These are phyloP conservation scores for Hemiprocne comata DNA, from an alignment of 2,113 vertebrate species.

Conservation along the genomic window DNA sequence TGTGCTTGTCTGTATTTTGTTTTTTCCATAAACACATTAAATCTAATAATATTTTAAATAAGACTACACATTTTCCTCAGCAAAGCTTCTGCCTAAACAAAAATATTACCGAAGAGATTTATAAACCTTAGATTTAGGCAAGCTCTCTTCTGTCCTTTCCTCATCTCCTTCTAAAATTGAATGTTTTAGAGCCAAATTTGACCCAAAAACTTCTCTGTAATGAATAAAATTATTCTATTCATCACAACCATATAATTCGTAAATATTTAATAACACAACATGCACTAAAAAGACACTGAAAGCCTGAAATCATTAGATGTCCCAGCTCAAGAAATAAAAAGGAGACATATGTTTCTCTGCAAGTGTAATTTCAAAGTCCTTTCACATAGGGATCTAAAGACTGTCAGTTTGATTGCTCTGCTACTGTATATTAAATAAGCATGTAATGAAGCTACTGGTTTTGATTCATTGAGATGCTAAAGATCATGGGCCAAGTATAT, in stretches of 20 bases:
- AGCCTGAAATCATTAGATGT: slow-evolving; percentile 30
- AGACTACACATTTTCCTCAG: not conserved
- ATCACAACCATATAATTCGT: not conserved
- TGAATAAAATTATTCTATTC: not conserved
- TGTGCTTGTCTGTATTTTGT: not conserved
- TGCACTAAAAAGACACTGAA: not conserved
- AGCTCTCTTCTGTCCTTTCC: not conserved
- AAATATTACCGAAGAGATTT: not conserved
- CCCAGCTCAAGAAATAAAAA: slow-evolving; percentile 6
- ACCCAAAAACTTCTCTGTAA: not conserved
- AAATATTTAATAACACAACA: slow-evolving; percentile 60
- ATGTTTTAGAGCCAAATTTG: not conserved
- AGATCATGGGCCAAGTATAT: not conserved
- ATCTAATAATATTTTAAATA: not conserved
- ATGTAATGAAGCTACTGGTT: not conserved
- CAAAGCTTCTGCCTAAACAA: not conserved
- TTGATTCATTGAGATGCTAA: not conserved
- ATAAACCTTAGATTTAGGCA: not conserved
- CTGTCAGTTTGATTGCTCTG: slow-evolving; percentile 3
- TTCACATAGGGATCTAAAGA: slow-evolving; percentile 15
- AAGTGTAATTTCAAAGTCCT: slow-evolving; percentile 33
- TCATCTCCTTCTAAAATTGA: not conserved
- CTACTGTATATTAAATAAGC: slow-evolving; percentile 29
- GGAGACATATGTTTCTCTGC: not conserved
- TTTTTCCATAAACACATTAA: not conserved